A percentile compares a stretch with the other conserved stretches of the same genome.
Conservation (phyloP, 2,113 vertebrate genomes). For the Bucco capensis region DNA sequence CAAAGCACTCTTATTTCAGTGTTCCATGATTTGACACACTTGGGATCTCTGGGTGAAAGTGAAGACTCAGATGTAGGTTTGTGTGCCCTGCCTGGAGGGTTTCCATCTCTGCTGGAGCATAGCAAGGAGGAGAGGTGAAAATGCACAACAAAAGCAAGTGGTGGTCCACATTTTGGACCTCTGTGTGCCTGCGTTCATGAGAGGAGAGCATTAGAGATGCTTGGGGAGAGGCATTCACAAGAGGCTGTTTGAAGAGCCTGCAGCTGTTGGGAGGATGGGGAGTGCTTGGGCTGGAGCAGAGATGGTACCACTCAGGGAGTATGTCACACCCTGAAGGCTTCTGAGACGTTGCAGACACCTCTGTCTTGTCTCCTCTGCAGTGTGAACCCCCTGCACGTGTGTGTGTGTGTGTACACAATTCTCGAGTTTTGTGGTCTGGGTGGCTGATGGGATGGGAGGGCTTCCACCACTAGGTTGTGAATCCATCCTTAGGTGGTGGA, state of each 20-base stretch:
- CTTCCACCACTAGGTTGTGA: neutral
- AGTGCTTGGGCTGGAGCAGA: neutral
- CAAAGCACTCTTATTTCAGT: neutral
- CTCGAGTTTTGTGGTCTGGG: neutral
- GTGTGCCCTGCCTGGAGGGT: neutral
- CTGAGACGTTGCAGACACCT: too few species aligned
- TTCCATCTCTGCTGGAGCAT: neutral
- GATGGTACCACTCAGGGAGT: rapidly evolving
- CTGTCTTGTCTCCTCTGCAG: too few species aligned
- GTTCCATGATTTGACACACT: rapidly evolving
- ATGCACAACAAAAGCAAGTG: neutral
- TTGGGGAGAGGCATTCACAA: neutral
- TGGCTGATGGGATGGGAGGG: rapidly evolving
- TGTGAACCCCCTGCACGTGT: rapidly evolving
- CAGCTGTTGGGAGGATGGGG: neutral
- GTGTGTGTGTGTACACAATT: rapidly evolving
- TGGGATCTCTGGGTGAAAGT: neutral
- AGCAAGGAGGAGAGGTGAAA: neutral
- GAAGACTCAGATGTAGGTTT: neutral
- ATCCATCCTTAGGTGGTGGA: neutral
- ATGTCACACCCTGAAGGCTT: neutral
- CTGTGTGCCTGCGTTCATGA: rapidly evolving
- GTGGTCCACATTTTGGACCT: neutral
- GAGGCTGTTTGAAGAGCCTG: neutral
- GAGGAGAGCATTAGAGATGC: neutral